Base-by-base conservation (phyloP, 2,888 invertebrate genomes). In the Chaetogeoica ovagalla region DNA sequence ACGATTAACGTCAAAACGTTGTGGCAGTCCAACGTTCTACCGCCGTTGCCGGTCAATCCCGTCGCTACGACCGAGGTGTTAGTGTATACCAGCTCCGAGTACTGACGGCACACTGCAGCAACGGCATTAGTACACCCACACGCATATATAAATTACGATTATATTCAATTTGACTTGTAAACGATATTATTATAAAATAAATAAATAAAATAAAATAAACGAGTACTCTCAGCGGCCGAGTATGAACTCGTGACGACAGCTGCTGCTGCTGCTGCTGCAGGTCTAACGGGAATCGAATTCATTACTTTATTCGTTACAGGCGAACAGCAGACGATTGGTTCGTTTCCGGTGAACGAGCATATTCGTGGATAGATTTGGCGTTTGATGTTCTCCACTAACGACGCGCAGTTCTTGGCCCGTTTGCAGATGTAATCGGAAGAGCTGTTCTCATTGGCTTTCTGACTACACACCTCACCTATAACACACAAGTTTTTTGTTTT, bases 281-380 rank as follows among this genome's bases (percentile, higher is more conserved):
- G 4, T 17, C 52, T 30, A 30, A 30, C 30, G 30, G 30, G 30
- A 30, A 30, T 30, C 30, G 30, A 4, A 30, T 1, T 30, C 30
- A 4, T 30, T 30, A 13, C 3, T 13, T 2, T 48, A 13, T 48
- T 13, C 11, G 66, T 13, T n/a, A 8, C 23, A 9, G 74, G 55
- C 7, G 70, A 30, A 65, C 82, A 82, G 5, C 82, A 82, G 19
- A 82, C 74, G 23, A 82, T 60, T 8, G 77, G 69, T n/a, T 75
- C 62, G 2, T 55, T 37, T 15, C 81, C 70, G 3, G 23, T 8
- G 39, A 82, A 82, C 9, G 74, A 66, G 37, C 82, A 82, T 9
- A 79, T 23, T 8, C 55, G 63, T 11, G 82, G 82, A 9, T 66
- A 71, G 2, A 43, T 73, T 15, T 74, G 74, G 11, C 30, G 17